Conservation (phyloP, 2,888 invertebrate genomes). For the Erebia aethiops region DNA sequence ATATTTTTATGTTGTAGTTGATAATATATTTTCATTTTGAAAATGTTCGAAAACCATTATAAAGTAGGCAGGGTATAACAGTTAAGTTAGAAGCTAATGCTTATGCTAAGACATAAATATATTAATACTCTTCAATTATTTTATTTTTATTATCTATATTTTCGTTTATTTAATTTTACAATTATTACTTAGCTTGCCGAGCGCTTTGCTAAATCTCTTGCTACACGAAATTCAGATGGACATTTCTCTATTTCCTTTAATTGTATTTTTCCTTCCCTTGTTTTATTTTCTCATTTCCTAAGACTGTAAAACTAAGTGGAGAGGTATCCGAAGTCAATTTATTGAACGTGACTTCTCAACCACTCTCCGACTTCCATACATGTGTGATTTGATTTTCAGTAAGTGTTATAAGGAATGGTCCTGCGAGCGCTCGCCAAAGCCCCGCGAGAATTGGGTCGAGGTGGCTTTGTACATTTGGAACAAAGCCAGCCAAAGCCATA, state of each 20-base stretch:
- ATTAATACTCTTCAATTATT: too few relatives aligned
- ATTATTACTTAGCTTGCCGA: neutral
- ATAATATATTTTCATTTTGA: too few relatives aligned
- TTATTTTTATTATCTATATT: too few relatives aligned
- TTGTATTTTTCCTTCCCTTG: neutral
- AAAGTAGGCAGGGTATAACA: too few relatives aligned
- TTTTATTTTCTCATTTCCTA: slow-evolving; percentile 2
- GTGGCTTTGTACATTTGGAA: slow-evolving; percentile 23
- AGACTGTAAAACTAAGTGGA: slow-evolving; percentile 4
- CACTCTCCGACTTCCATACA: slow-evolving; percentile 19
- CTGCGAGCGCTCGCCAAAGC: slow-evolving; percentile 20
- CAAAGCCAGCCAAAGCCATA: slow-evolving; percentile 25
- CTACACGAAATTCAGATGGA: neutral
- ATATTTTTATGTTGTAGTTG: too few relatives aligned
- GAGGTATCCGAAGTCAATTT: neutral
- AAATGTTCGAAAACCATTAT: too few relatives aligned
- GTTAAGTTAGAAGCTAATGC: too few relatives aligned
- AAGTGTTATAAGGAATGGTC: slow-evolving; percentile 23
- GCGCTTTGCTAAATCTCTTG: neutral
- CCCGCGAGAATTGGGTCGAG: slow-evolving; percentile 21
- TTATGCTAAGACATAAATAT: too few relatives aligned
- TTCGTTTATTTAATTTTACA: neutral
- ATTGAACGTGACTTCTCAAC: slow-evolving; percentile 18
- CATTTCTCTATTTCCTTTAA: neutral
- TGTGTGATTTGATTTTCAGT: slow-evolving; percentile 23